Evolutionary conservation across 2,113 vertebrate species (phyloP).

Genomic region (Ginglymostoma cirratum): DNA sequence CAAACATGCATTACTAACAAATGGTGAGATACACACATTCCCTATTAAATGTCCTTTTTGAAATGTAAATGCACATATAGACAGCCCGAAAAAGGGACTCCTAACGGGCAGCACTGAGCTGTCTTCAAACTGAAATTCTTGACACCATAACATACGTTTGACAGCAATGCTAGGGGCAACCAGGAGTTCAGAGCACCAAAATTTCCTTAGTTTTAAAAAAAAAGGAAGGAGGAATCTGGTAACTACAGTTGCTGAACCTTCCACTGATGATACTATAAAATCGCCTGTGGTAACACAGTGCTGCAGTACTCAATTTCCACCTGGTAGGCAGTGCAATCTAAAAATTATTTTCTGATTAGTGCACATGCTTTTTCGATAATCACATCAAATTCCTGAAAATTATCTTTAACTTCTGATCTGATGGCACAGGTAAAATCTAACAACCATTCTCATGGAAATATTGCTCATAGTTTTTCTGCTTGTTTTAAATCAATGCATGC

Average conservation of each 20-base stretch:
- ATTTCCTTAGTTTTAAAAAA: neutral
- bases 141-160: neutral
- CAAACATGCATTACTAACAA: neutral
- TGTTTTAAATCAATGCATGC: neutral
- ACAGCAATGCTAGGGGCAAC: neutral
- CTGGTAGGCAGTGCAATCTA: neutral
- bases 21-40: neutral
- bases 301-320: neutral
- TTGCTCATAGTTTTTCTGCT: neutral
- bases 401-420: neutral
- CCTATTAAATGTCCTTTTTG: neutral
- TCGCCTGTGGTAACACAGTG: neutral
- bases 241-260: neutral
- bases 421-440: neutral
- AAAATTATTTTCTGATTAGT: neutral
- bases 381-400: neutral
- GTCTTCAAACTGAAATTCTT: neutral
- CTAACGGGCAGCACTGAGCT: neutral
- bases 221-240: too few species aligned
- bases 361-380: neutral
- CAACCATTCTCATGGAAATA: neutral
- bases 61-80: neutral
- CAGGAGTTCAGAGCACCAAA: neutral
- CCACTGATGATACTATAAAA: neutral
- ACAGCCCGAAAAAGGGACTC: neutral